phyloP scores from a whole-genome alignment of 2,797 vertebrate species.

The Anguilla pacifica region DNA sequence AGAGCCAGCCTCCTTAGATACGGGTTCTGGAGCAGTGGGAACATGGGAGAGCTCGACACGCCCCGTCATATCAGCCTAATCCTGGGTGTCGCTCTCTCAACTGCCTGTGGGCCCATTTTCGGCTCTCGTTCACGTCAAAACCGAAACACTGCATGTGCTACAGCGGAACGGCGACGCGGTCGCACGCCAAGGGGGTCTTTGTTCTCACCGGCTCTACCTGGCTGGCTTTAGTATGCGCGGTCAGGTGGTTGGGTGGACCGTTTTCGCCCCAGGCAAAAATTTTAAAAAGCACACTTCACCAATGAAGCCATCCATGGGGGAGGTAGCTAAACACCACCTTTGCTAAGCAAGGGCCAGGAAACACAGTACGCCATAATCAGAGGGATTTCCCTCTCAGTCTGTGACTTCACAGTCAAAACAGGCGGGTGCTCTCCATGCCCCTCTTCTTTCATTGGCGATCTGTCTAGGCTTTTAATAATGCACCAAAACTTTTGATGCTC shows the following conservation, averaged over 20 bases:
- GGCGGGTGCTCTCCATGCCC: background rate
- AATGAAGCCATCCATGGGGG: background rate
- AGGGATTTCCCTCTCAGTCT: background rate
- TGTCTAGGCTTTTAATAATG: background rate
- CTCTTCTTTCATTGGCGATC: background rate
- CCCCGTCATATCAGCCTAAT: conserved; percentile 27
- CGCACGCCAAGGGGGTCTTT: background rate
- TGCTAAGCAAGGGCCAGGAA: background rate
- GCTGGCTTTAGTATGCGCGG: background rate
- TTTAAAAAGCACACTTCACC: background rate
- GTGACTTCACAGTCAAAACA: background rate
- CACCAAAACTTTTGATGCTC: background rate
- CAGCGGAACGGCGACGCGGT: background rate
- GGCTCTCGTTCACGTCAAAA: background rate
- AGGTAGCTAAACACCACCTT: background rate
- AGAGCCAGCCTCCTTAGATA: conserved; percentile 23
- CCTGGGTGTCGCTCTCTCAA: conserved; percentile 3
- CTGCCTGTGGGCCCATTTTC: conserved; percentile 8
- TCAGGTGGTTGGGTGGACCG: background rate
- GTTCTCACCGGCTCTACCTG: background rate
- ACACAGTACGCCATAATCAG: background rate
- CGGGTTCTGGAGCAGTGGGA: conserved; percentile 10
- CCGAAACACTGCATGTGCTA: background rate
- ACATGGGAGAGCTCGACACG: conserved; percentile 15
- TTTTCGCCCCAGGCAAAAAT: background rate